phyloP scores from a whole-genome alignment of 2,797 vertebrate genomes.

The Chloroceryle inda region DNA sequence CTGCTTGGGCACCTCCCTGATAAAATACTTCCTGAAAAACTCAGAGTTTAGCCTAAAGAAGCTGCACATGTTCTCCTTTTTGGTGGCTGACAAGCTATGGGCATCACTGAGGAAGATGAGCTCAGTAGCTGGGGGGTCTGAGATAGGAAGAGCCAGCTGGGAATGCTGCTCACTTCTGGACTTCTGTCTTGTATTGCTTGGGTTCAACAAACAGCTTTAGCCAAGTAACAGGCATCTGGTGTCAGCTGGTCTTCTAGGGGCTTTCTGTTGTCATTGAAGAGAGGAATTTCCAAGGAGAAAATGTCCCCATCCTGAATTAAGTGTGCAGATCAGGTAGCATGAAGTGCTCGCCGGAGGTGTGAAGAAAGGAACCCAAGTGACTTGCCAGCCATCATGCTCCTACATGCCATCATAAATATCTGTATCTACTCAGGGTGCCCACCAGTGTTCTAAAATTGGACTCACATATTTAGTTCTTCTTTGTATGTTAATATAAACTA shows the following conservation, averaged over 20 bases:
- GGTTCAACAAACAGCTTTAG: background rate
- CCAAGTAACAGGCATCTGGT: fast-evolving
- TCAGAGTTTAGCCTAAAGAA: background rate
- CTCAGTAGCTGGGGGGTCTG: background rate
- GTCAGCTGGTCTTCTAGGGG: background rate
- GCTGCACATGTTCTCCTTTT: background rate
- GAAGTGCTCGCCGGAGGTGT: background rate
- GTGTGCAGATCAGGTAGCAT: background rate
- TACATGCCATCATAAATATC: background rate
- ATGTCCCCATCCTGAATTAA: background rate
- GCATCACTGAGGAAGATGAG: background rate
- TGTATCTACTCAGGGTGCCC: background rate
- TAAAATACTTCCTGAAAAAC: background rate
- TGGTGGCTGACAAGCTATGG: background rate
- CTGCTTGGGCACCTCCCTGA: background rate
- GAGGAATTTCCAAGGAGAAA: background rate
- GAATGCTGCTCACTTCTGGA: background rate
- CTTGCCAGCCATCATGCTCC: background rate
- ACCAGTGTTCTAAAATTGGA: background rate
- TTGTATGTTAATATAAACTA: background rate
- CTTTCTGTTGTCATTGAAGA: background rate
- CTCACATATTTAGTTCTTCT: background rate
- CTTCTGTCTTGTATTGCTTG: background rate
- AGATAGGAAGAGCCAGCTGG: background rate
- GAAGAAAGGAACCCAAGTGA: background rate